Base-by-base conservation (phyloP, 1,140 invertebrate species). In the Sarcophaga bullata region DNA sequence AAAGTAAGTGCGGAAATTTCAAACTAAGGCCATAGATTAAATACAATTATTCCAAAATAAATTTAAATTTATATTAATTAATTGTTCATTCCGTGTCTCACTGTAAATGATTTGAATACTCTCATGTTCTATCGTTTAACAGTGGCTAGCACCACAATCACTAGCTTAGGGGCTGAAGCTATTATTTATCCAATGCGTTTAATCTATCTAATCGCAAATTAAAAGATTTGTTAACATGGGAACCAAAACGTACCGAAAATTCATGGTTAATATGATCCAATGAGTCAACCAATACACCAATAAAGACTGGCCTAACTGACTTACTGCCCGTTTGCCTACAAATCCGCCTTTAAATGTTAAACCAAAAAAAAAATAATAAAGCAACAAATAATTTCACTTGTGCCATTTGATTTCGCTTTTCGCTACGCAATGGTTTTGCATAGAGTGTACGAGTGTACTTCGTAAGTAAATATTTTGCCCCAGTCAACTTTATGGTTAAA, bases 161-260 rank as follows among this genome's bases (percentile, higher is more conserved):
- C 50, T 17, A 19, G 75, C 75, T 78, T 49, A 78, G 75, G 75
- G 75, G 75, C 49, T 78, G 75, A 78, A 78, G 75, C n/a, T n/a
- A 78, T 78, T 78, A 25, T 48, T 78, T 78, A 78, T 78, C 75
- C 75, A 17, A 48, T 48, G 25, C 75, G 50, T 78, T 78, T 78
- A 78, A 78, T 78, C 75, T 78, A 78, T 78, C 75, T 78, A 78
- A 78, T 78, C 75, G 50, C 49, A 50, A 25, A 78, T 11, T 9
- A 19, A 68, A 19, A 68, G 62, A 68, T 19, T 68, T 68, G 62
- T 68, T 68, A 68, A 68, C 62, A 19, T 68, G 62, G 62, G 7
- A 68, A 68, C 62, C 19, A 17, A 0, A 62, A 62, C 58, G 25
- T 37, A 37, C 4, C 25, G 25, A 37, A 37, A 37, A 37, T 37